Base-by-base conservation (phyloP, 2,797 vertebrate genomes). In the Ibycter americanus region DNA sequence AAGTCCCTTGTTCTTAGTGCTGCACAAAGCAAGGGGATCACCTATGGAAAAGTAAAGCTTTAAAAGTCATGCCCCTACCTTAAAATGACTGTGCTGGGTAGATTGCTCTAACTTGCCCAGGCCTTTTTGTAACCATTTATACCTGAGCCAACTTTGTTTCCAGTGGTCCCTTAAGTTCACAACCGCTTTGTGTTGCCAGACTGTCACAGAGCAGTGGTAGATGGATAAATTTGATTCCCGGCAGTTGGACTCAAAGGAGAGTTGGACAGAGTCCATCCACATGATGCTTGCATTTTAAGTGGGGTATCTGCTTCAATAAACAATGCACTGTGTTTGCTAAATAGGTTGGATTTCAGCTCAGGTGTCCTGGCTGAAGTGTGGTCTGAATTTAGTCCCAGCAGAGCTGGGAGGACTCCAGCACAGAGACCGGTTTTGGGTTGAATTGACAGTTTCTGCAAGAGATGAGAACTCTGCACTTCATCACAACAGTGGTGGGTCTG, bases 321-420 rank as follows among this genome's bases (percentile, higher is more conserved):
- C 59, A 77, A 29, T 56, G 59, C 18, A 61, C 34, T 68, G 19
- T 68, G 56, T 77, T 88, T 90, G 40, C 31, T 73, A 80, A 80
- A 88, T 27, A 83, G 72, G 27, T 90, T 22, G 5, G 58, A 83
- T 91, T 95, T 86, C 89, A 82, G 55, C 86, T 94, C 83, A 96
- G 86, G 74, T 92, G 62, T 52, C 19, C 70, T 51, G 70, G 36
- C 9, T 67, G 52, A 80, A 80, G n/a, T 2, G 11, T 10, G 27
- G 8, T 32, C 71, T 54, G 67, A 83, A 76, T 51, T 42, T 62
- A 87, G 20, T 21, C 46, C 36, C 26, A 68, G n/a, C 25, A 68
- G 38, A 4, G 7, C 15, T 42, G 54, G 55, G 42, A 66, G 32
- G 44, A 21, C 46, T 83, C 34, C 65, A 68, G 49, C 44, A 61